Percentiles rank a stretch among this genome's conserved stretches.
phyloP scores from a whole-genome alignment of 23 tunicate genomes.

The Trididemnum clinides region DNA sequence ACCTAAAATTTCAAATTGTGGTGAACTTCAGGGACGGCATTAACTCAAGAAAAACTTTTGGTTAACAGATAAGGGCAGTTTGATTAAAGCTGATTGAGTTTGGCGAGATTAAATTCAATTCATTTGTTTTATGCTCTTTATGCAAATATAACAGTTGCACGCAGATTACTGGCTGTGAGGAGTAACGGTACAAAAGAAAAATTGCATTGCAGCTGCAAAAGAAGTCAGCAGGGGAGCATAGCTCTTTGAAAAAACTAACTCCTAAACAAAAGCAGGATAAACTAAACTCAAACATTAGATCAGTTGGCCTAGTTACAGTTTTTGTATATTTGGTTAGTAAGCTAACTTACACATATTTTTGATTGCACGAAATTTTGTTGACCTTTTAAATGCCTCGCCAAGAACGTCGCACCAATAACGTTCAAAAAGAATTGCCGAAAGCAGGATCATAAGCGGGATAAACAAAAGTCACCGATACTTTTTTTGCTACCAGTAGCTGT shows the following conservation, averaged over 20 bases:
- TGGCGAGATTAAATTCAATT: not conserved
- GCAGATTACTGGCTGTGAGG: conserved; percentile 6
- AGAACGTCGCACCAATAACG: conserved; percentile 20
- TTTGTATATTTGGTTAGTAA: conserved; percentile 10
- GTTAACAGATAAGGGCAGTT: conserved; percentile 3
- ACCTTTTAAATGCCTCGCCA: conserved; percentile 18
- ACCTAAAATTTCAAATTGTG: conserved; percentile 1
- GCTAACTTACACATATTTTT: conserved; percentile 7
- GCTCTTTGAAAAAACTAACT: not conserved
- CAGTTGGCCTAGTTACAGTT: conserved; percentile 16
- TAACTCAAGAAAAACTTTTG: not conserved
- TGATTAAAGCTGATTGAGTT: conserved; percentile 2
- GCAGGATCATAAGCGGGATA: conserved; percentile 26
- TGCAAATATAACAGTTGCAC: conserved; percentile 15
- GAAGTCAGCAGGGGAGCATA: conserved; percentile 27
- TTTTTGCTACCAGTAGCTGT: conserved; percentile 25
- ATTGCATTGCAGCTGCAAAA: conserved; percentile 16
- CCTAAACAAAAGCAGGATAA: not conserved
- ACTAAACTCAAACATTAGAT: conserved; percentile 22
- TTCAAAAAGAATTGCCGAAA: conserved; percentile 6
- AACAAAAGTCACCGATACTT: conserved; percentile 28
- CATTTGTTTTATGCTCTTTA: not conserved
- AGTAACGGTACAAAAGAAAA: not conserved
- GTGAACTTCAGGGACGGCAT: conserved; percentile 10
- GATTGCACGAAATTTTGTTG: conserved; percentile 18